A percentile compares a stretch with the other conserved stretches of the same genome.
These are phyloP conservation scores for Ophion obscuratus DNA, from an alignment of 2,888 invertebrate species.

Conservation along the genomic window DNA sequence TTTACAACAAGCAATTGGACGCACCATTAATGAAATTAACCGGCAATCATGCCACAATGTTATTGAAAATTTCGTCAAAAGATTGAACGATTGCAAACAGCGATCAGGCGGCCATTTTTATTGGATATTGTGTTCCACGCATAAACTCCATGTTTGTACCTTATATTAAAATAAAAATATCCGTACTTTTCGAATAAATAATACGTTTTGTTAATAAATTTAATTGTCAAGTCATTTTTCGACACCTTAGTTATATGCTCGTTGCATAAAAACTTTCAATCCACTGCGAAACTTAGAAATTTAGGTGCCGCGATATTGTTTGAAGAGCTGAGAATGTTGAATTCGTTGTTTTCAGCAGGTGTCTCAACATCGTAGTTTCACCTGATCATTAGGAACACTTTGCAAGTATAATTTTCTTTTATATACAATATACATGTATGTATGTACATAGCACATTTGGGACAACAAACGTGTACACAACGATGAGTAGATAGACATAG, in stretches of 20 bases:
- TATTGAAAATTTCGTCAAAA: too few relatives aligned
- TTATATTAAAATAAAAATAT: too few relatives aligned
- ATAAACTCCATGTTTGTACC: too few relatives aligned
- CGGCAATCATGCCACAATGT: too few relatives aligned
- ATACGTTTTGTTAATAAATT: too few relatives aligned
- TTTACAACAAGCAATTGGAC: too few relatives aligned
- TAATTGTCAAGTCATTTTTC: too few relatives aligned
- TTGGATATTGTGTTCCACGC: too few relatives aligned
- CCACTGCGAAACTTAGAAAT: neutral
- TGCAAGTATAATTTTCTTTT: neutral
- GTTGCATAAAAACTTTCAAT: neutral
- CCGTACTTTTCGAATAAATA: too few relatives aligned
- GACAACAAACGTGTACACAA: conserved; percentile 30
- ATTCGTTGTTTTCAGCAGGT: neutral
- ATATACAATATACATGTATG: neutral
- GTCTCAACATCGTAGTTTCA: neutral
- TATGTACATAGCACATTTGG: neutral
- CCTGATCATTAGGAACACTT: neutral
- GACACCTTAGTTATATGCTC: neutral
- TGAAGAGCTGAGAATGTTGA: neutral
- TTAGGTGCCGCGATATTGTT: neutral
- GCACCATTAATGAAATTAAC: too few relatives aligned
- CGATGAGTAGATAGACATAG: conserved; percentile 5
- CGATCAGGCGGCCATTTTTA: too few relatives aligned
- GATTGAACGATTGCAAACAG: too few relatives aligned